These are phyloP conservation scores for Apomyelois bistriatella DNA, from an alignment of 2,888 invertebrate genomes.

Conservation along the genomic window DNA sequence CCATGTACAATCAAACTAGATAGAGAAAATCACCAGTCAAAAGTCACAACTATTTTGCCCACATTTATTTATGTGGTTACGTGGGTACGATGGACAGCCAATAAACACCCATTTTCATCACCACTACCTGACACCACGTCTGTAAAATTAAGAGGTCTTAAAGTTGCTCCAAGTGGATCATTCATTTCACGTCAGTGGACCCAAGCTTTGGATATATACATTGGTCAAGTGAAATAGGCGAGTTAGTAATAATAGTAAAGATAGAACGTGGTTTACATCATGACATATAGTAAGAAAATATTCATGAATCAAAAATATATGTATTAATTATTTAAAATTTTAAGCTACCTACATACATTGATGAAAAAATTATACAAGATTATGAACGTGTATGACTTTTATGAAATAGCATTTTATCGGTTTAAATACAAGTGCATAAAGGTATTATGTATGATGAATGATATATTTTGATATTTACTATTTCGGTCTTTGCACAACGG, in stretches of 20 bases:
- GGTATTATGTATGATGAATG: too few relatives aligned
- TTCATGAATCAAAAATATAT: too few relatives aligned
- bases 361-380: too few relatives aligned
- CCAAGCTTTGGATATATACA: not conserved
- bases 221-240: not conserved
- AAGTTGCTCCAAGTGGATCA: slow-evolving; percentile 14
- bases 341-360: too few relatives aligned
- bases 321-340: too few relatives aligned
- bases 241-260: not conserved
- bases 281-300: too few relatives aligned
- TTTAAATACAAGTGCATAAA: too few relatives aligned
- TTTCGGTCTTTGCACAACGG: too few relatives aligned
- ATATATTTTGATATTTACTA: too few relatives aligned
- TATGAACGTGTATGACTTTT: too few relatives aligned
- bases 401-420: too few relatives aligned
- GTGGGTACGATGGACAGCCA: slow-evolving; percentile 5
- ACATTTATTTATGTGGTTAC: not conserved
- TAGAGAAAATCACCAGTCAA: not conserved
- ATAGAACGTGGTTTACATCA: too few relatives aligned
- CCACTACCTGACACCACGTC: slow-evolving; percentile 1
- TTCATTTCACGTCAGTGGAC: slow-evolving; percentile 13
- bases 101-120: slow-evolving; percentile 12
- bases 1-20: not conserved
- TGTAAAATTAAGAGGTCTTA: slow-evolving; percentile 13
- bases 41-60: not conserved